Conservation (phyloP, 2,113 vertebrate species). For the Delphinapterus leucas region DNA sequence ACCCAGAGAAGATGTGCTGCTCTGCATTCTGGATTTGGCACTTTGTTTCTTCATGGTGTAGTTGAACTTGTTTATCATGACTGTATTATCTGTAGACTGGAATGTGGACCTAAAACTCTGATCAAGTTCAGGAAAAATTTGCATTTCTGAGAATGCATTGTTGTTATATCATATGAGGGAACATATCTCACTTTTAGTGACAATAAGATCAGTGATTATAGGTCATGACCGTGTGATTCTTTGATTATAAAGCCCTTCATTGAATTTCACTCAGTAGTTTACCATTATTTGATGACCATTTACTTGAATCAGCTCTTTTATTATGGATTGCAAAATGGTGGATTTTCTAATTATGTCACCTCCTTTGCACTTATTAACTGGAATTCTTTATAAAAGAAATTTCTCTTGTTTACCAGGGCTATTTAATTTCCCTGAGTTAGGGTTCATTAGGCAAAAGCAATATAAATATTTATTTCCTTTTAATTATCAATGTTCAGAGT, state of each 20-base stretch:
- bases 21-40: not conserved
- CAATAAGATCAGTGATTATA: not conserved
- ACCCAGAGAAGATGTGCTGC: not conserved
- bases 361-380: not conserved
- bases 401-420: not conserved
- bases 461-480: not conserved
- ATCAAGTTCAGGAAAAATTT: not conserved
- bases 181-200: not conserved
- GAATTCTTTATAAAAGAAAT: not conserved
- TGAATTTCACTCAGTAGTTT: not conserved
- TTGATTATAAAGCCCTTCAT: not conserved
- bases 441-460: not conserved
- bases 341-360: not conserved
- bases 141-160: not conserved
- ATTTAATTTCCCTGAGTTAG: not conserved
- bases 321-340: not conserved
- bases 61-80: not conserved
- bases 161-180: not conserved
- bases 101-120: not conserved
- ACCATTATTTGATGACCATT: not conserved
- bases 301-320: not conserved
- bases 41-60: not conserved
- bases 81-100: not conserved
- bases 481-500: not conserved
- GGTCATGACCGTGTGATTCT: not conserved